Evolutionary conservation across 2,797 vertebrate genomes (phyloP), one percentile per base, ranked within the genome.

Genomic region (Macroramphosus scolopax): DNA sequence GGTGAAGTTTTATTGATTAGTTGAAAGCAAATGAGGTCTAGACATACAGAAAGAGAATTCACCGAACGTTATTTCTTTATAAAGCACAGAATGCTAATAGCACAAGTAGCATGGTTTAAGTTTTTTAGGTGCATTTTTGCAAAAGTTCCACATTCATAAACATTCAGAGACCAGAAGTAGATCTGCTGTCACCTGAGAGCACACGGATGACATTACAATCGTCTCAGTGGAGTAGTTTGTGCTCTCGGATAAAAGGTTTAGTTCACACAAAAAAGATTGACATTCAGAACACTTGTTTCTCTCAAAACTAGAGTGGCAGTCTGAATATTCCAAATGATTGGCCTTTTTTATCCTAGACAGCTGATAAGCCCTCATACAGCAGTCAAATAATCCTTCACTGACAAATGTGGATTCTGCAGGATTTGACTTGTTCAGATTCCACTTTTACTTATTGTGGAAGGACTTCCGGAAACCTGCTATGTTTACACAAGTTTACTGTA

Each of bases 21-120:
- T 72, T 78, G 55, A 83, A 84, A 78, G 73, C 66, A 85, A 86
- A 82, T 51, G 55, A 79, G 37, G 52, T 85, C 36, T 61, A 61
- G 72, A 88, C 82, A 72, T 84, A 85, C 74, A 86, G 63, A 82
- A 85, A 72, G 55, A 63, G 43, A 79, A 73, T 68, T 69, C 63
- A 76, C 64, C 50, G 67, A 69, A 72, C 62, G 56, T 22, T 22
- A 42, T 56, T 60, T 5, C 8, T 45, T 64, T 68, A 76, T 52
- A 78, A 86, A 86, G 74, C 80, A 83, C 83, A 85, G 69, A 81
- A 83, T 75, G 79, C 67, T 78, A 66, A 84, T 80, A 83, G 80
- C 81, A 85, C 81, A 77, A 70, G 66, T 81, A 84, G 84, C 83
- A 84, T 75, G 75, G 72, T 65, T 68, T 63, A 74, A 74, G 70